Conservation (phyloP, 1,140 invertebrate species). For the Argopecten irradians region DNA sequence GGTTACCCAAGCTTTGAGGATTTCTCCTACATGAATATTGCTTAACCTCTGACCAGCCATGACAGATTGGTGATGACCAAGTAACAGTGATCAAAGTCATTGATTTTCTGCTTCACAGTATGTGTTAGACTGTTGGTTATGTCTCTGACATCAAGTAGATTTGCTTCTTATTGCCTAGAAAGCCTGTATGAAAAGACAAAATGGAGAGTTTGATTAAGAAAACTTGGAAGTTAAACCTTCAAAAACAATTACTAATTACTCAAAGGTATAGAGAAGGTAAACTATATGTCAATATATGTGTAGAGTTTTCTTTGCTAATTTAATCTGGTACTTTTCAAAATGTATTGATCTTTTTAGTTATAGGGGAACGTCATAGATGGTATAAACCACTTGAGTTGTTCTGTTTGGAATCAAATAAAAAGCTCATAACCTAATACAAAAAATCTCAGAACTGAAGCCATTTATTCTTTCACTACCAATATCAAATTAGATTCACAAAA, state of each 20-base stretch:
- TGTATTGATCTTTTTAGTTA: not conserved
- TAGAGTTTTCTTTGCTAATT: too few relatives aligned
- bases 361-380: not conserved
- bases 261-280: not conserved
- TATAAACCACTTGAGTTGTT: not conserved
- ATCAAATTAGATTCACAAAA: not conserved
- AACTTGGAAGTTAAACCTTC: not conserved
- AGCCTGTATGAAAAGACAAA: not conserved
- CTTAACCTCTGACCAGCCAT: not conserved
- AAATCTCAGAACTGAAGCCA: not conserved
- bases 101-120: constrained; percentile 16
- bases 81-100: not conserved
- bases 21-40: not conserved
- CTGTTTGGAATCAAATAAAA: too few relatives aligned
- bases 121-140: not conserved
- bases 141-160: not conserved
- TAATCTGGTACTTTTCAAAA: too few relatives aligned
- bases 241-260: not conserved
- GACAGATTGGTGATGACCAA: not conserved
- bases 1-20: not conserved
- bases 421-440: not conserved
- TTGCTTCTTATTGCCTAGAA: not conserved
- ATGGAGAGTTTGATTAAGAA: not conserved
- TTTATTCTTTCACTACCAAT: not conserved
- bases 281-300: too few relatives aligned